phyloP scores from a whole-genome alignment of 2,113 vertebrate species.

The Gila orcuttii region DNA sequence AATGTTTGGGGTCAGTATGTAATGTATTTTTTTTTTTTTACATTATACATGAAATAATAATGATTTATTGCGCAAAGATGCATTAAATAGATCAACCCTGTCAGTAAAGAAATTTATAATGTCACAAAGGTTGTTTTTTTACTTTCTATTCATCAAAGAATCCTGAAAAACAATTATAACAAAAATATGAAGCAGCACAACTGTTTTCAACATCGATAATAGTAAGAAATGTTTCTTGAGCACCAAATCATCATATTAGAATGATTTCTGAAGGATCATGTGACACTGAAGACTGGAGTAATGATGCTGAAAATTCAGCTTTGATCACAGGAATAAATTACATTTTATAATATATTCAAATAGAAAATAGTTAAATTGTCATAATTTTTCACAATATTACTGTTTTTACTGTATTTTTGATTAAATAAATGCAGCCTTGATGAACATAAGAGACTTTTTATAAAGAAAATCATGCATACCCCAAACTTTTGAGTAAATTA shows the following conservation, averaged over 20 bases:
- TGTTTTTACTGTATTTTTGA: background rate
- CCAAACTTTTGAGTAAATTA: background rate
- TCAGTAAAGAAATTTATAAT: background rate
- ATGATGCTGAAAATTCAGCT: background rate
- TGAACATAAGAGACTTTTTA: background rate
- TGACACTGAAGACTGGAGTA: background rate
- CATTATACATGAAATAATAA: background rate
- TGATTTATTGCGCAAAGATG: background rate
- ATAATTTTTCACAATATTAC: background rate
- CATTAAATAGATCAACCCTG: background rate
- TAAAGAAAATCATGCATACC: background rate
- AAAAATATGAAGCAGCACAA: background rate
- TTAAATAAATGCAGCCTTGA: background rate
- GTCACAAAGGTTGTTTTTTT: background rate
- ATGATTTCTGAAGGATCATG: background rate
- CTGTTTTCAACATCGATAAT: background rate
- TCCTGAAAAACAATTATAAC: background rate
- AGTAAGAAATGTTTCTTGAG: background rate
- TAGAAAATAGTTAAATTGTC: background rate
- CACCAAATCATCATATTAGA: background rate
- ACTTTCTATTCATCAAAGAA: background rate
- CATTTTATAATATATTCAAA: background rate
- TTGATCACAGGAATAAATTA: background rate
- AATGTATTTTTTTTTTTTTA: background rate
- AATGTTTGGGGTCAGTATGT: background rate